Base-by-base conservation (phyloP, 35 echinoderm and acorn worm species). In the Heliocidaris tuberculata region DNA sequence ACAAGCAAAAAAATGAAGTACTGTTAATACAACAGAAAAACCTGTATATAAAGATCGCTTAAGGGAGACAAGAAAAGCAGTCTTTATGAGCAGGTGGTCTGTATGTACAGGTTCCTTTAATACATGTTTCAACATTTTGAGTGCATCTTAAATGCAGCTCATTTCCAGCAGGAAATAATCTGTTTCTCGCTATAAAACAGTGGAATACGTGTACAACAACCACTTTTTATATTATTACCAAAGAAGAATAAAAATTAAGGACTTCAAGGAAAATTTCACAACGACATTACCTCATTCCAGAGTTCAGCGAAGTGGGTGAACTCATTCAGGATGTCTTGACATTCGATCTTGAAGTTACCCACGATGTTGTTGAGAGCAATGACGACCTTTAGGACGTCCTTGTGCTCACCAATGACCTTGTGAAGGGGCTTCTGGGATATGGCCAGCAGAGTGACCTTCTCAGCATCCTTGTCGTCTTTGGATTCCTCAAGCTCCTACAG, bases 401-500 rank as follows among this genome's bases (percentile, higher is more conserved):
- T 99, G 95, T 99, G 98, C 60, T 99, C 98, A 86, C 94, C 94
- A 87, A 99, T 99, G 32, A 99, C 96, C 94, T 99, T 99, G 78
- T 99, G 94, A 8, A 99, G 92, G 21, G 98, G 98, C 90, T 99
- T 99, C 95, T 99, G 97, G 87, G 95, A 93, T 17, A 95, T 94
- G 21, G 96, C 95, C 90, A 97, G 88, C 15, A 99, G 52, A 19
- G 98, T 95, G 70, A 99, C 96, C 94, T 99, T 99, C 54, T 97
- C 97, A 17, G 96, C 96, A 85, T 99, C 98, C 88, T 99, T 99
- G 60, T 99, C 98, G 95, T 99, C 98, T 60, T 99, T 99, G 85
- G 92, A 49, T 15, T 98, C 97, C 86, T 98, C 97, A 13, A 97
- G 49, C 54, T 98, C 97, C 97, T 98, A 49, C 31, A 32, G 30